These are phyloP conservation scores for Brachionichthys hirsutus DNA, from an alignment of 2,113 vertebrate species.

Conservation along the genomic window DNA sequence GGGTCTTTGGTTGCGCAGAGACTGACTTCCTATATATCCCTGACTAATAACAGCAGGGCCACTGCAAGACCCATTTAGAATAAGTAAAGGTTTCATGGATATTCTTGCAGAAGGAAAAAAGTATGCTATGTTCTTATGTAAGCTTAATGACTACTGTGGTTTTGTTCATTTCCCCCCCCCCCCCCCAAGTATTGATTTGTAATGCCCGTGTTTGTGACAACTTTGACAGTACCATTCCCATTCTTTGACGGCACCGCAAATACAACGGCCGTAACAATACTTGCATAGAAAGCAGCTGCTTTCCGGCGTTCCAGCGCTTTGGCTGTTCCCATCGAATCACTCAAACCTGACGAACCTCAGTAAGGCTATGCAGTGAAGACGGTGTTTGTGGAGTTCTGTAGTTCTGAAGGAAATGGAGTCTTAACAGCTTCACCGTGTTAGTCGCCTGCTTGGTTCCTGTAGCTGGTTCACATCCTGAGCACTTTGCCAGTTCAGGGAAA, in stretches of 20 bases:
- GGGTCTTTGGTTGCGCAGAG: conserved; percentile 65
- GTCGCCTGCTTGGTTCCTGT: conserved; percentile 48
- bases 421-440: conserved; percentile 40
- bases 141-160: conserved; percentile 72
- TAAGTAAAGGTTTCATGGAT: conserved; percentile 61
- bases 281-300: conserved; percentile 35
- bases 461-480: conserved; percentile 46
- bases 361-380: conserved; percentile 63
- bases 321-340: conserved; percentile 45
- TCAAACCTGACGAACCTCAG: conserved; percentile 66
- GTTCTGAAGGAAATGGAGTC: conserved; percentile 36
- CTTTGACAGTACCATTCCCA: conserved; percentile 58
- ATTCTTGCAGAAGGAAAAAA: conserved; percentile 63
- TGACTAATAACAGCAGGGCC: conserved; percentile 62
- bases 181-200: conserved; percentile 52
- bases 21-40: conserved; percentile 61
- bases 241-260: conserved; percentile 56
- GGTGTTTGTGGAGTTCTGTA: conserved; percentile 27
- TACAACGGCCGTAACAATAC: conserved; percentile 29
- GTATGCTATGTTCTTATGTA: conserved; percentile 71
- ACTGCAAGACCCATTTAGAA: conserved; percentile 62
- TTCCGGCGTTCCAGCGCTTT: conserved; percentile 52
- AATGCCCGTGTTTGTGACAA: conserved; percentile 59
- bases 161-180: conserved; percentile 46
- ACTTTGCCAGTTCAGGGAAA: conserved; percentile 25